Base-by-base conservation (phyloP, 2,888 invertebrate species). In the Druceiella hillmani region DNA sequence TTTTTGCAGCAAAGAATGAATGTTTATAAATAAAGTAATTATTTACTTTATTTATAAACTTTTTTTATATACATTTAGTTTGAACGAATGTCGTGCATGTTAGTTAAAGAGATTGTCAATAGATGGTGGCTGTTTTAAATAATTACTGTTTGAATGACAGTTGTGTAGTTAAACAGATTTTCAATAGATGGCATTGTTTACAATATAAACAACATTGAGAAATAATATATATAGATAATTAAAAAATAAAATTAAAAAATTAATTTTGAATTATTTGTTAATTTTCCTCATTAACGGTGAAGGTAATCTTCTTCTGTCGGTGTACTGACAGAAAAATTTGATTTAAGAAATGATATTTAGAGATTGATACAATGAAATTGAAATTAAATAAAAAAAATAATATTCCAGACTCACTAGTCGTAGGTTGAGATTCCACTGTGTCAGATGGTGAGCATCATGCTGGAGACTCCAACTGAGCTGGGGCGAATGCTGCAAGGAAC, bases 371-470 rank as follows among this genome's bases (percentile, higher is more conserved):
- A 6, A 20, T 20, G 6, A 15, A 30, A 9, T 16, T 15, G 30
- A 7, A 24, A 12, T 14, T 22, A 5, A 15, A 7, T 13, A n/a
- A 36, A 17, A 22, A 25, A 22, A 32, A 4, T 3, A 6, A 2
- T 17, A 13, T 4, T 3, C 2, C 26, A 25, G 17, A 53, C 63
- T 57, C 59, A 82, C 84, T 68, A 81, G 79, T 47, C 87, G 66
- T 46, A 88, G 63, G 66, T 87, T 87, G 44, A 83, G 83, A 49
- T 83, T 83, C 80, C 85, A 88, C 58, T 83, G 79, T 39, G 83
- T 84, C 35, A 89, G 71, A 49, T 77, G 76, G 40, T 72, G 76
- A 13, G 81, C 78, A 57, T 81, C 78, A 3, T 84, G 68, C 54
- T 77, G 74, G 44, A 82, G 71, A 31, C 76, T 74, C 41, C 76